These are phyloP conservation scores for Coilia nasus DNA, from an alignment of 2,797 vertebrate species.

Conservation along the genomic window DNA sequence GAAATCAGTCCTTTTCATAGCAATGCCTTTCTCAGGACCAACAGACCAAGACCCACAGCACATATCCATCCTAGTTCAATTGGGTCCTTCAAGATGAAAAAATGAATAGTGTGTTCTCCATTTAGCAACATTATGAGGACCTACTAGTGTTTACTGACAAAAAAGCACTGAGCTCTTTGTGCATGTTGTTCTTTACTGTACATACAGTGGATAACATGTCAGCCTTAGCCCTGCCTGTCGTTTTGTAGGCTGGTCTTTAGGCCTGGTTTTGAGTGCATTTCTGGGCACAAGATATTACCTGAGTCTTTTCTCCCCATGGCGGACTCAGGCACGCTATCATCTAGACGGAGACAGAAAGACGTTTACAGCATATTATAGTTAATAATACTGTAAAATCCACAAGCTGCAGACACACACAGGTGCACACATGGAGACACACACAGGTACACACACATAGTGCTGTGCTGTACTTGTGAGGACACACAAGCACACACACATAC, in stretches of 20 bases:
- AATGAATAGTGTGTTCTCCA: constrained; percentile 32
- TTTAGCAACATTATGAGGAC: neutral
- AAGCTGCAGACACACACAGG: constrained; percentile 53
- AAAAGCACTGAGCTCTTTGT: neutral
- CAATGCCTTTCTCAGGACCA: constrained; percentile 21
- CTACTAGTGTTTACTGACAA: neutral
- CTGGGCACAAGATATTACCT: constrained; percentile 82
- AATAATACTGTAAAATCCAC: constrained; percentile 79
- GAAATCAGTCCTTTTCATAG: neutral
- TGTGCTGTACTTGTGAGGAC: constrained; percentile 33
- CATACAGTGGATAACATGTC: neutral
- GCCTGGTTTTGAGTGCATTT: constrained; percentile 24
- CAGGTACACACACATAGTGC: constrained; percentile 43
- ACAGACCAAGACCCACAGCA: constrained; percentile 16
- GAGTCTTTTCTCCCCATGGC: constrained; percentile 92
- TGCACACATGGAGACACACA: constrained; percentile 49
- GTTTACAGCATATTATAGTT: constrained; percentile 79
- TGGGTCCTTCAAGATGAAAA: constrained; percentile 36
- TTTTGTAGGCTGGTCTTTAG: neutral
- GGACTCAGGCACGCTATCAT: constrained; percentile 87
- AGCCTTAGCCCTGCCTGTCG: neutral
- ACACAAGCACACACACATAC: neutral
- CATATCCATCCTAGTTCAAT: constrained; percentile 31
- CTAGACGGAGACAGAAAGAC: constrained; percentile 89
- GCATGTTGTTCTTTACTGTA: neutral